Conservation (phyloP, 2,113 vertebrate species). For the Danionella cerebrum region DNA sequence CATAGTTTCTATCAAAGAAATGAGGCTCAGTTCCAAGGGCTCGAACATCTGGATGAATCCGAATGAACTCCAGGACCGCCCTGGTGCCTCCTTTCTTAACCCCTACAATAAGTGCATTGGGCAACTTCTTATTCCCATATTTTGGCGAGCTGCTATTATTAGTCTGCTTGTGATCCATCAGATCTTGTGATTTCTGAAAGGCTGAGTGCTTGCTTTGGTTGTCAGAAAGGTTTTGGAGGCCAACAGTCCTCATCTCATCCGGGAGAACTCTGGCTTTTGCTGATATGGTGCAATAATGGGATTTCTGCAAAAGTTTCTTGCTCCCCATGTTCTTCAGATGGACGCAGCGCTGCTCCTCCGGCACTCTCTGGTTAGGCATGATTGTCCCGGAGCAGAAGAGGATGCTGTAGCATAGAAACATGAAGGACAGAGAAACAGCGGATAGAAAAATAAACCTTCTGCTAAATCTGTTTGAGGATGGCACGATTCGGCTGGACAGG, state of each 20-base stretch:
- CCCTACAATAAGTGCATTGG: conserved; percentile 84
- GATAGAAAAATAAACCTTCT: conserved; percentile 76
- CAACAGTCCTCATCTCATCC: conserved; percentile 27
- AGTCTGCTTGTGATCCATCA: conserved; percentile 40
- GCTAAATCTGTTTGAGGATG: conserved; percentile 70
- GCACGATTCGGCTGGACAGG: conserved; percentile 64
- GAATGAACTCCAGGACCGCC: conserved; percentile 92
- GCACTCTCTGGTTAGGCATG: conserved; percentile 62
- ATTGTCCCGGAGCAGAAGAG: conserved; percentile 70
- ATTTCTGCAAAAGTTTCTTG: conserved; percentile 75
- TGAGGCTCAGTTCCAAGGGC: conserved; percentile 90
- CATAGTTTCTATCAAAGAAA: conserved; percentile 95
- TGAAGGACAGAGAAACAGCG: conserved; percentile 79
- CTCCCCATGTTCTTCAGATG: conserved; percentile 54
- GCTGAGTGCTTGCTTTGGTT: conserved; percentile 40
- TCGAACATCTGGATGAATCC: conserved; percentile 90
- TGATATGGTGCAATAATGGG: conserved; percentile 59
- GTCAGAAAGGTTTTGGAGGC: conserved; percentile 13
- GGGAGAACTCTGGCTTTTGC: conserved; percentile 44
- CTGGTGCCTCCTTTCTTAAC: conserved; percentile 94
- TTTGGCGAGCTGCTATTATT: conserved; percentile 55
- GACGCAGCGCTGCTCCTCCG: conserved; percentile 63
- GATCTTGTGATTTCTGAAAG: conserved; percentile 22
- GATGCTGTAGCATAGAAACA: conserved; percentile 79
- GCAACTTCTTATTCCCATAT: conserved; percentile 78